Percentiles rank a stretch among this genome's conserved stretches.
phyloP scores from a whole-genome alignment of 2,113 vertebrate genomes.

The Paradisaea rubra region DNA sequence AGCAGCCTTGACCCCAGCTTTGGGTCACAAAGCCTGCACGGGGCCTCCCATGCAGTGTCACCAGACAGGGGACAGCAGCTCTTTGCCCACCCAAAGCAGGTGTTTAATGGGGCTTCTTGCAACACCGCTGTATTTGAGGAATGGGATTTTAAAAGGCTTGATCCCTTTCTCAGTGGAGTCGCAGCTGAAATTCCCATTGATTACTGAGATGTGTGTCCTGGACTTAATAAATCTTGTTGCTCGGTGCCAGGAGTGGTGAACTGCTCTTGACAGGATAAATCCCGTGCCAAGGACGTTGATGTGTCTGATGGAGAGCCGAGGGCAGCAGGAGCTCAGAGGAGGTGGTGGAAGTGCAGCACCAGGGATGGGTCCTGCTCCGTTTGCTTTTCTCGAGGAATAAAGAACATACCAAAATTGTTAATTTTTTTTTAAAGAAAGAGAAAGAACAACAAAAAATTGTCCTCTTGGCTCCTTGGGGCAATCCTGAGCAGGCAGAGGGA shows the following conservation, averaged over 20 bases:
- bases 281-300: accelerated
- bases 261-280: neutral
- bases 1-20: neutral
- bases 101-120: neutral
- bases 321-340: neutral
- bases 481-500: neutral
- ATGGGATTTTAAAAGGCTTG: neutral
- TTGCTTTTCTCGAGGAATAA: neutral
- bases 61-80: neutral
- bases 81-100: neutral
- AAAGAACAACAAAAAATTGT: neutral
- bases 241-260: neutral
- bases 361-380: neutral
- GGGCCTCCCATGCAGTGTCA: accelerated
- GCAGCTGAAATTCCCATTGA: neutral
- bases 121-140: neutral
- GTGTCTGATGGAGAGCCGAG: neutral
- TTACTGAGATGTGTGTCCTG: neutral
- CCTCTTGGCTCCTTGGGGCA: neutral
- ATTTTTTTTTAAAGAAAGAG: neutral
- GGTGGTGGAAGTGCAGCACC: accelerated
- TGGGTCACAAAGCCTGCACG: neutral
- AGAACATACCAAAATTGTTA: neutral
- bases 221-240: neutral
- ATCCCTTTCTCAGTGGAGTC: neutral